A percentile compares a stretch with the other conserved stretches of the same genome.
Evolutionary conservation across 2,113 vertebrate genomes (phyloP).

Genomic region (Clarias magur): DNA sequence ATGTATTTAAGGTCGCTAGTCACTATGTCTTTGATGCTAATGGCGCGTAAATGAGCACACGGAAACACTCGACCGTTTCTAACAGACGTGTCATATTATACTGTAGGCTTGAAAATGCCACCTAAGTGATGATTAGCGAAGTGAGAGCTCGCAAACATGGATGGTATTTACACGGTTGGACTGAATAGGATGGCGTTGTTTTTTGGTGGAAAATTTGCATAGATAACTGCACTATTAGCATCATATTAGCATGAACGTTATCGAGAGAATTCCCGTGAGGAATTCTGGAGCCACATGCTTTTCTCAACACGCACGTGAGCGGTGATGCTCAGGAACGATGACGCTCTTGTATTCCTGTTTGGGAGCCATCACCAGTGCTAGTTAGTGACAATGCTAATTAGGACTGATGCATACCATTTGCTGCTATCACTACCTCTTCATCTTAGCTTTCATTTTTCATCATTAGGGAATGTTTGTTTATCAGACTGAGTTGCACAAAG

Average conservation of each 20-base stretch:
- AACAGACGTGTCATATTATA: background rate
- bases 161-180: background rate
- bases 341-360: conserved; percentile 10
- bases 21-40: background rate
- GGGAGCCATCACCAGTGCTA: background rate
- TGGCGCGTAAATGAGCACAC: background rate
- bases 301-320: background rate
- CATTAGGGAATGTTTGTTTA: conserved; percentile 49
- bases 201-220: conserved; percentile 41
- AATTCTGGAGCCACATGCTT: conserved; percentile 1
- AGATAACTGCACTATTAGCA: conserved; percentile 41
- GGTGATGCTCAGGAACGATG: background rate
- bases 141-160: background rate
- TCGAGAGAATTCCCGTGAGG: conserved; percentile 9
- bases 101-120: background rate
- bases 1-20: background rate
- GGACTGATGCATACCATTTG: conserved; percentile 32
- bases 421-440: conserved; percentile 13
- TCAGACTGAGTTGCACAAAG: conserved; percentile 27
- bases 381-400: conserved; percentile 50
- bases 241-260: conserved; percentile 41
- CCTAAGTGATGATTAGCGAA: background rate
- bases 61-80: background rate
- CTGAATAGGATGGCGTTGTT: background rate
- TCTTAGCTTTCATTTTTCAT: conserved; percentile 37